These are phyloP conservation scores for Petroica traversi DNA, from an alignment of 2,113 vertebrate species.

Conservation along the genomic window DNA sequence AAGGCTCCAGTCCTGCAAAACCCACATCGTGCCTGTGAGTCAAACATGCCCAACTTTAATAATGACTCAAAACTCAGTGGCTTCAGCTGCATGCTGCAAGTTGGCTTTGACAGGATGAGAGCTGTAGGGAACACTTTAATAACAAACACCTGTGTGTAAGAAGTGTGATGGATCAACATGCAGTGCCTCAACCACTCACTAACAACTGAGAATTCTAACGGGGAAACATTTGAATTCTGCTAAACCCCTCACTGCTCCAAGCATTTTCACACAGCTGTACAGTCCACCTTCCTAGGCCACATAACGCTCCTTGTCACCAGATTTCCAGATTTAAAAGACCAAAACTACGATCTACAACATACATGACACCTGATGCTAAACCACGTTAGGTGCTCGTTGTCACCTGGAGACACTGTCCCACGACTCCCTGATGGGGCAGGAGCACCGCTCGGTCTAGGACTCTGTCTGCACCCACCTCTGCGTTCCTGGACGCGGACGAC, in stretches of 20 bases:
- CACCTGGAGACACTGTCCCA: rapidly evolving
- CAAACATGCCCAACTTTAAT: background rate
- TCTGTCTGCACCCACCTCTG: constrained; percentile 64
- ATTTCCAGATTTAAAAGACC: background rate
- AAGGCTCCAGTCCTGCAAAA: background rate
- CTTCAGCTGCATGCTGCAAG: background rate
- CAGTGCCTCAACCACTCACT: background rate
- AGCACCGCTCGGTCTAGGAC: rapidly evolving
- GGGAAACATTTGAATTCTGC: background rate
- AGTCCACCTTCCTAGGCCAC: rapidly evolving
- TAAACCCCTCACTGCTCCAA: no score
- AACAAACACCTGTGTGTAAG: background rate
- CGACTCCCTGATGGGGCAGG: rapidly evolving
- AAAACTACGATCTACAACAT: background rate
- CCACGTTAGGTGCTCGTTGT: rapidly evolving
- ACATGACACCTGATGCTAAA: rapidly evolving
- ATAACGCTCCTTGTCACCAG: rapidly evolving
- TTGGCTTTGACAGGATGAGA: background rate
- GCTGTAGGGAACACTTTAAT: rapidly evolving
- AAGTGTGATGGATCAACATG: rapidly evolving
- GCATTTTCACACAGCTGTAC: background rate
- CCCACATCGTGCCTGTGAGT: rapidly evolving
- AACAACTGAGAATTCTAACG: no score
- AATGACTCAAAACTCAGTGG: background rate
- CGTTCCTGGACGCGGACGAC: constrained; percentile 81